phyloP scores from a whole-genome alignment of 2,797 vertebrate genomes.

The Australoheros facetus region DNA sequence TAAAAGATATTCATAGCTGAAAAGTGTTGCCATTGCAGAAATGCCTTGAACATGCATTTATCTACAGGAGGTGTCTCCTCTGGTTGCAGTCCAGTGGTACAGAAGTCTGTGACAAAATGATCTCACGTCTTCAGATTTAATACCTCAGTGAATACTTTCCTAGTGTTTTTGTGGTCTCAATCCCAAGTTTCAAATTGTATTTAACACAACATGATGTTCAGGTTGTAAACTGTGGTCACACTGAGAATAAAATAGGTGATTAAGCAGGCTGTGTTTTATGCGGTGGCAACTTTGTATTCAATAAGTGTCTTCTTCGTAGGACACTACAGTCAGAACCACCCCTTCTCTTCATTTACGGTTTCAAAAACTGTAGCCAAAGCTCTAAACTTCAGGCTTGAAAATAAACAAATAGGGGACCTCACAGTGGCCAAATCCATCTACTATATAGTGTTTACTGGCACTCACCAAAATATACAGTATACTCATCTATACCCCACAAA shows the following conservation, averaged over 20 bases:
- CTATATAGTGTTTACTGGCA: background rate
- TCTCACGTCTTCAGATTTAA: background rate
- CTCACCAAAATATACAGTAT: background rate
- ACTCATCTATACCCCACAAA: background rate
- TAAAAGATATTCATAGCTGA: background rate
- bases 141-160: background rate
- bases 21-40: background rate
- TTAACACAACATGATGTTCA: background rate
- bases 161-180: background rate
- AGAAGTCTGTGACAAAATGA: background rate
- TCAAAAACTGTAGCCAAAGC: background rate
- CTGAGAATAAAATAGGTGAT: background rate
- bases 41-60: background rate
- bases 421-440: background rate
- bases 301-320: background rate
- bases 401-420: background rate
- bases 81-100: background rate
- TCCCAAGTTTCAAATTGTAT: background rate
- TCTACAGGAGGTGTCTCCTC: background rate
- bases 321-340: background rate
- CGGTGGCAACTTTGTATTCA: background rate
- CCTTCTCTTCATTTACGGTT: background rate
- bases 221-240: background rate
- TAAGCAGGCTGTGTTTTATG: background rate
- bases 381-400: background rate